Conservation (phyloP, 2,113 vertebrate genomes). For the Gopherus evgoodei region DNA sequence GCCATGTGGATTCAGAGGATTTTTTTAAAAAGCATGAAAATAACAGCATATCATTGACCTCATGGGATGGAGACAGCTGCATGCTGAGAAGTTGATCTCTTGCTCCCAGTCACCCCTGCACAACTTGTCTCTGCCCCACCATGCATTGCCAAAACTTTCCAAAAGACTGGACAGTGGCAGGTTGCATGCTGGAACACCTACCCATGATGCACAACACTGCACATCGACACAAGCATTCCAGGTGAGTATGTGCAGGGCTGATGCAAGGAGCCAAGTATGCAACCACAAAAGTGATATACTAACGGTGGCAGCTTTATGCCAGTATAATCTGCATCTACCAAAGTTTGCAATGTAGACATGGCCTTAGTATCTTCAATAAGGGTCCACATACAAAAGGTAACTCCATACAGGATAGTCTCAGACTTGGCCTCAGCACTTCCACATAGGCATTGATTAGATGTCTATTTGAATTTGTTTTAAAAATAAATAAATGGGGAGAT, state of each 20-base stretch:
- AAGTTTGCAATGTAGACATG: not conserved
- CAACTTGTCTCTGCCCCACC: not conserved
- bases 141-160: not conserved
- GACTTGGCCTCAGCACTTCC: slow-evolving; percentile 77
- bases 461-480: slow-evolving; percentile 55
- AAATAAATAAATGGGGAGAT: slow-evolving; percentile 80
- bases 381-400: slow-evolving; percentile 76
- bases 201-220: not conserved
- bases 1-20: not conserved
- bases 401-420: slow-evolving; percentile 74
- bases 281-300: not conserved
- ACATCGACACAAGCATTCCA: not conserved
- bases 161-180: not conserved
- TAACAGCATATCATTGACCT: not conserved
- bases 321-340: not conserved
- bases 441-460: slow-evolving; percentile 81
- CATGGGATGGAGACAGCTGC: not conserved
- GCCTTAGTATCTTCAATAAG: slow-evolving; percentile 71
- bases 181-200: not conserved
- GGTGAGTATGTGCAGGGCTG: not conserved
- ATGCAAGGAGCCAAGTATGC: not conserved
- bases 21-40: not conserved
- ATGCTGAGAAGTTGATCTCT: not conserved
- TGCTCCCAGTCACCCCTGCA: not conserved
- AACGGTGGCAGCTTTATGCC: not conserved